Conservation (phyloP, 2,113 vertebrate genomes). For the Nothocercus nigrocapillus region DNA sequence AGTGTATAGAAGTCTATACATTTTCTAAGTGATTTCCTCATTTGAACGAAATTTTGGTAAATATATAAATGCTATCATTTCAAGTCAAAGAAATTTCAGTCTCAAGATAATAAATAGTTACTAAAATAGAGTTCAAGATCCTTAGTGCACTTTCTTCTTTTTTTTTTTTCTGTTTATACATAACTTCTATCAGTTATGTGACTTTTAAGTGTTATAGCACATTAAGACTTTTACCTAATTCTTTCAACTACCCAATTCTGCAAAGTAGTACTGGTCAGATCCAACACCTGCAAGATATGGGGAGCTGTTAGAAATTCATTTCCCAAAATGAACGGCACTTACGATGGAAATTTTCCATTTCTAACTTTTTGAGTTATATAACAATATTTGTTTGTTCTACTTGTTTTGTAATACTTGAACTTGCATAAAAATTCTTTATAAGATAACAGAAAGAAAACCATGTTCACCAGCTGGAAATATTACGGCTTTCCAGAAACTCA, state of each 20-base stretch:
- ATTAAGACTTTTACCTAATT: background rate
- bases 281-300: background rate
- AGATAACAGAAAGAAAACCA: background rate
- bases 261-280: background rate
- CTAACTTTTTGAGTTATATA: background rate
- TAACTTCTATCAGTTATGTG: too few species aligned
- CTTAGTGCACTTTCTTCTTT: too few species aligned
- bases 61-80: background rate
- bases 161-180: background rate
- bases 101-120: background rate
- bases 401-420: background rate
- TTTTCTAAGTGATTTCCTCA: background rate
- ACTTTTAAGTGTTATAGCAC: fast-evolving
- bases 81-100: background rate
- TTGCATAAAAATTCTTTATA: background rate
- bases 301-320: background rate
- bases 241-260: background rate
- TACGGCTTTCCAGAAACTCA: background rate
- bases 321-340: background rate
- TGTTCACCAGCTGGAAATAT: background rate
- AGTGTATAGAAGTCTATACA: background rate
- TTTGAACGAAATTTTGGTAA: background rate
- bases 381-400: background rate
- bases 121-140: background rate
- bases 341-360: background rate